Evolutionary conservation across 2,888 invertebrate species (phyloP).

Genomic region (Chironomus riparius): DNA sequence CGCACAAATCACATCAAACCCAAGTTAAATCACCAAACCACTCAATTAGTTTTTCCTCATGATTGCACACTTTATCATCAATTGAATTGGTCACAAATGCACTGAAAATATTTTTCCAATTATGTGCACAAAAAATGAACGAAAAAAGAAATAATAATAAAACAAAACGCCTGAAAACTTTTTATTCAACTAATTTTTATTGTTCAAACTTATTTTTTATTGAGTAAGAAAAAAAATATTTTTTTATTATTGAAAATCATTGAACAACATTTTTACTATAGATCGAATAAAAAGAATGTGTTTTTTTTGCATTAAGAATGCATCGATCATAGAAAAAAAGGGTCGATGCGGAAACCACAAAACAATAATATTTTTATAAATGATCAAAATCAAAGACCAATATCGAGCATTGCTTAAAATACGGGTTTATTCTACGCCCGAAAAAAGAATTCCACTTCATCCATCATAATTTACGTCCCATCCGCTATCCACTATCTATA

Average conservation of each 20-base stretch:
- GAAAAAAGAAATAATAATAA: background rate
- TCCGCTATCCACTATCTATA: conserved; percentile 20
- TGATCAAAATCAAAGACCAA: background rate
- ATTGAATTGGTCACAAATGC: background rate
- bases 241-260: background rate
- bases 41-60: background rate
- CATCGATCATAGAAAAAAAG: background rate
- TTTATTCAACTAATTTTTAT: background rate
- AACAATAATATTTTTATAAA: background rate
- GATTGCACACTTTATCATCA: conserved; percentile 17
- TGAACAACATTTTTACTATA: background rate
- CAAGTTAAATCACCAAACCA: too few species aligned
- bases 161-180: conserved; percentile 6
- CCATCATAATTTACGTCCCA: conserved; percentile 13
- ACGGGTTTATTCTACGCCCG: background rate
- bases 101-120: background rate
- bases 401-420: background rate
- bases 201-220: background rate
- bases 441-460: background rate
- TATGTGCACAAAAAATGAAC: background rate
- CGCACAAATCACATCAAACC: too few species aligned
- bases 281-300: background rate
- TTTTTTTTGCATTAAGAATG: background rate
- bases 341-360: background rate
- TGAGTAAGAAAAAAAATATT: background rate